Evolutionary conservation across 92 coral and sea anemone species (phyloP), one percentile per base, ranked within the genome.

Genomic region (Epizoanthus stellaris): DNA sequence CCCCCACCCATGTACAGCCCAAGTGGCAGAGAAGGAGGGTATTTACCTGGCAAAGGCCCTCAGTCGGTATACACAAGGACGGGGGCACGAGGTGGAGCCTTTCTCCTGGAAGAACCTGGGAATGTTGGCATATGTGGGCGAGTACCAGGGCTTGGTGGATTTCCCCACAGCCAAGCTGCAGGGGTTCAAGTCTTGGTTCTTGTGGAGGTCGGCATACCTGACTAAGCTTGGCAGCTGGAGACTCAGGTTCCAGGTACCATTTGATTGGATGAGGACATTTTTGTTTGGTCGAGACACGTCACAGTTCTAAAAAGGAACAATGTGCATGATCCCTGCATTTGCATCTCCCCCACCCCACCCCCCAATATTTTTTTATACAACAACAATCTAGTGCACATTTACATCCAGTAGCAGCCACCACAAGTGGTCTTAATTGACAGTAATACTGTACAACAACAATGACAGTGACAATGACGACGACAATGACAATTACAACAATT

Each of bases 211-310:
- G 0, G 99, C 95, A 11, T 96, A 96, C 80, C 89, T 96, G 57
- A 96, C 99, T 34, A 96, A 94, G 89, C 88, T 96, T 11, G 99
- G 99, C 2, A 96, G 93, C 61, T 96, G 98, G 98, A 82, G 99
- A 70, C 87, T 88, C 49, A 85, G 99, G 70, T 93, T 96, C 52
- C 99, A 96, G 90, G 99, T 96, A 4, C 99, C 99, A 4, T 96
- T 92, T 91, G 99, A 96, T 72, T 96, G 99, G 99, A 88, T 94
- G 82, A 91, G 99, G 58, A 92, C 99, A 45, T 94, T 96, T 62
- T 81, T 96, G 57, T 96, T 95, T 90, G 99, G 99, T 40, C 89
- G 99, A 49, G 99, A 96, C 72, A 87, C 95, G 34, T 96, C 99
- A 21, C 98, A 96, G 43, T 96, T 96, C 76, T 96, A 90, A 61